These are phyloP conservation scores for Zele albiditarsus DNA, from an alignment of 2,888 invertebrate species.

Conservation along the genomic window DNA sequence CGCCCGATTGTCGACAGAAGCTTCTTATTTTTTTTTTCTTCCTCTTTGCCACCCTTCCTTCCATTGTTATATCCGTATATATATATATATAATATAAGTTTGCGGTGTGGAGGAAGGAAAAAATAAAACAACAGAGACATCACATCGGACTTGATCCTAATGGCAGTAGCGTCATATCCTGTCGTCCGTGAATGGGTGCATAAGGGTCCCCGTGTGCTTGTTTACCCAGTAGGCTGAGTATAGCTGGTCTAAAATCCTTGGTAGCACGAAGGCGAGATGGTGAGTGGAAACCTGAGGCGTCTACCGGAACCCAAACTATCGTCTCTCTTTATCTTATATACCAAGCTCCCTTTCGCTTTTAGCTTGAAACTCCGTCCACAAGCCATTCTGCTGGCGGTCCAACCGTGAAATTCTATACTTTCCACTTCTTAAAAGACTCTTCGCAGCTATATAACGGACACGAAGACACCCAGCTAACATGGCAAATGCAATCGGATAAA, in stretches of 20 bases:
- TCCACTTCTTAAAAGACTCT: conserved; percentile 35
- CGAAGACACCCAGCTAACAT: conserved; percentile 6
- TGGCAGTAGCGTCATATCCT: conserved; percentile 35
- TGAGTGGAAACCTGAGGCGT: conserved; percentile 40
- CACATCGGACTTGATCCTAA: conserved; percentile 27
- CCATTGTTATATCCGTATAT: neutral
- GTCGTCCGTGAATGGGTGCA: conserved; percentile 21
- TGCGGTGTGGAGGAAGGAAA: neutral
- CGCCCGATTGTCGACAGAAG: neutral
- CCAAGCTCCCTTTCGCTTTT: neutral
- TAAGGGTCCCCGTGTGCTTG: conserved; percentile 10
- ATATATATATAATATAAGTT: neutral
- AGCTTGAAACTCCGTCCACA: conserved; percentile 9
- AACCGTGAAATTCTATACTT: conserved; percentile 36
- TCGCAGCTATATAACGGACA: conserved; percentile 26
- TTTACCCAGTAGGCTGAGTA: conserved; percentile 41
- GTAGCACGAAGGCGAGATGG: conserved; percentile 41
- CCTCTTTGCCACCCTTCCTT: neutral
- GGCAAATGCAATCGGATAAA: conserved; percentile 22
- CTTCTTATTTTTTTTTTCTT: conserved; percentile 23
- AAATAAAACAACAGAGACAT: conserved; percentile 18
- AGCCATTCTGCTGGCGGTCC: conserved; percentile 24
- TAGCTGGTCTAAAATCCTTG: conserved; percentile 40
- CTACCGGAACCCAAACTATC: conserved; percentile 40
- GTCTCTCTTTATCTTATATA: neutral